Base-by-base conservation (phyloP, 2,113 vertebrate genomes). In the Excalfactoria chinensis region DNA sequence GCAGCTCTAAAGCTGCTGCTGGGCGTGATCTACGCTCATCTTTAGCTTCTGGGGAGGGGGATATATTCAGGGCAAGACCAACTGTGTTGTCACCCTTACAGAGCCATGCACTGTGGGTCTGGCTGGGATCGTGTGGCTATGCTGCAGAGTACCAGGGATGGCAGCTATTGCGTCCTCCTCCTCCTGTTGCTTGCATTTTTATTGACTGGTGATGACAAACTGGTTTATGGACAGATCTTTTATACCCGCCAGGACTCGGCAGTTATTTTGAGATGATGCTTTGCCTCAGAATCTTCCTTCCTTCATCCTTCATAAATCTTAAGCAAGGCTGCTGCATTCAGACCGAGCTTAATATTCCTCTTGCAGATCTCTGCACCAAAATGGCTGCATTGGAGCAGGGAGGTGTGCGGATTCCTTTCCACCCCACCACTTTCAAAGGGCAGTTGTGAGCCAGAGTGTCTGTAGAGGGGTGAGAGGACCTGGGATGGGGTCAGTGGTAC, bases 281-380 rank as follows among this genome's bases (percentile, higher is more conserved):
- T 90, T 85, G 95, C 95, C 88, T 96, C 90, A 51, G 83, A 96
- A 95, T 95, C 95, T 96, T 96, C 95, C 92, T 95, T 95, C 95
- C 95, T 96, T 96, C 95, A 96, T 95, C 95, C 95, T 95, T 96
- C 95, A 96, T 96, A 96, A 96, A 96, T 96, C 95, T 96, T 94
- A 92, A 89, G 95, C 43, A 53, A 95, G 92, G 79, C 92, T 96
- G 95, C 95, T 95, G 95, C 95, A 96, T 96, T 95, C 95, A 85
- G 88, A 89, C 95, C 95, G 79, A 96, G 95, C 95, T 96, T 96
- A 96, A 96, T 96, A 96, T 96, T 96, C 95, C 86, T 95, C 93
- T 95, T 96, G 95, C 95, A 95, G 95, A 95, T 95, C 95, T 96
- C 95, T 96, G 95, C 96, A 96, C 95, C 94, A 96, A 96, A 96